Evolutionary conservation across 2,113 vertebrate species (phyloP).

Genomic region (Etheostoma cragini): DNA sequence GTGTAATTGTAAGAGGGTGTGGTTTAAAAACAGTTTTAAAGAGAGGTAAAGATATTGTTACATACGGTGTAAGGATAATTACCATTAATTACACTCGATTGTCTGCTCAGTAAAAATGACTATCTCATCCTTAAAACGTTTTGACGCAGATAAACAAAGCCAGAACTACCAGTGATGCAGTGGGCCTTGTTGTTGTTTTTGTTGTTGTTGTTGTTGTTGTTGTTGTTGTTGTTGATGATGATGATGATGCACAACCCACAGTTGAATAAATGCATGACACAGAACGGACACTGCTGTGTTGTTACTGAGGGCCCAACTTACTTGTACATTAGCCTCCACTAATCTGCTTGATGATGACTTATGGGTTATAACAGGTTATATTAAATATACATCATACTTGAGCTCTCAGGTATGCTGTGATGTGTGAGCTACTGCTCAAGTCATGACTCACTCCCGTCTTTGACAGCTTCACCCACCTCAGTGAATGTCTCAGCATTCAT

Average conservation of each 20-base stretch:
- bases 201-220: neutral
- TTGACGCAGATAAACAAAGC: neutral
- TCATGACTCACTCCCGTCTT: conserved; percentile 1
- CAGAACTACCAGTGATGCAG: neutral
- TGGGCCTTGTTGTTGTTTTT: neutral
- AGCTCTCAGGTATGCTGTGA: neutral
- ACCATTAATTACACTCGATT: neutral
- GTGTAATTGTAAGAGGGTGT: neutral
- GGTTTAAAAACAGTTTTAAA: neutral
- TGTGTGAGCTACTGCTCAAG: neutral
- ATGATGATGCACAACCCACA: neutral
- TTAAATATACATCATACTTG: conserved; percentile 6
- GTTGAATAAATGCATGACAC: neutral
- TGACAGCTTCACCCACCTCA: conserved; percentile 20
- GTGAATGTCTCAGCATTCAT: conserved; percentile 43
- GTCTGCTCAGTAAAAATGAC: neutral
- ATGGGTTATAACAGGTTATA: neutral
- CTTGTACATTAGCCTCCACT: neutral
- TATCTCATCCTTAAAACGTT: neutral
- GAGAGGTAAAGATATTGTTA: neutral
- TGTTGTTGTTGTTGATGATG: neutral
- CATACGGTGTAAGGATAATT: neutral
- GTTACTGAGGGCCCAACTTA: conserved; percentile 7
- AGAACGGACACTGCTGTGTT: neutral
- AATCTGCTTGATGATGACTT: conserved; percentile 17